Evolutionary conservation across 1,140 invertebrate species (phyloP).

Genomic region (Listronotus bonariensis): DNA sequence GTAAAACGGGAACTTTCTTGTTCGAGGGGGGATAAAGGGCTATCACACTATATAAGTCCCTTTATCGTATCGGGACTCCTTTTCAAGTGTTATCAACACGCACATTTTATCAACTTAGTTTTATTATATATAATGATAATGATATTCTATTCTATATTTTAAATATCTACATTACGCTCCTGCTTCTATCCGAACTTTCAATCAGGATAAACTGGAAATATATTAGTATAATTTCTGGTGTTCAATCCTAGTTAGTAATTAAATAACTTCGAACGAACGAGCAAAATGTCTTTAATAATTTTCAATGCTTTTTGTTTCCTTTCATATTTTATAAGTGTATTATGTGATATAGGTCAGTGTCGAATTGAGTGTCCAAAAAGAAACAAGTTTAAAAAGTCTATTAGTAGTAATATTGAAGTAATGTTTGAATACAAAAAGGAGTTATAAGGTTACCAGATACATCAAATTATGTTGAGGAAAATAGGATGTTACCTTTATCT

Average conservation of each 20-base stretch:
- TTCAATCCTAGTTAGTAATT: slow-evolving; percentile 4
- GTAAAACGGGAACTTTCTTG: too few relatives aligned
- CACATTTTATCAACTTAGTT: too few relatives aligned
- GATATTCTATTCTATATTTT: too few relatives aligned
- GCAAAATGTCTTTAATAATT: background rate
- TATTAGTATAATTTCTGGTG: background rate
- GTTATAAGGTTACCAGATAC: slow-evolving; percentile 7
- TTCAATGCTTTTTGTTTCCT: background rate
- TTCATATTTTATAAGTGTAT: background rate
- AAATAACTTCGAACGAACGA: slow-evolving; percentile 16
- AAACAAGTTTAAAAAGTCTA: background rate
- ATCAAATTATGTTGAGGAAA: slow-evolving; percentile 1
- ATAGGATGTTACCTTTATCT: background rate
- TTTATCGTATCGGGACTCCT: too few relatives aligned
- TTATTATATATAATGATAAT: too few relatives aligned
- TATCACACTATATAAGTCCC: too few relatives aligned
- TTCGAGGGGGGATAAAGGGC: too few relatives aligned
- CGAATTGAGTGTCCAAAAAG: too few relatives aligned
- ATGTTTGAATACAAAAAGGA: slow-evolving; percentile 15
- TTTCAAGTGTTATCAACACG: too few relatives aligned
- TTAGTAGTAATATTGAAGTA: slow-evolving; percentile 14
- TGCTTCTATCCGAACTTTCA: slow-evolving; percentile 4
- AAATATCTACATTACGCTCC: too few relatives aligned
- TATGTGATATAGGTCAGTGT: too few relatives aligned
- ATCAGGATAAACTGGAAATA: slow-evolving; percentile 15